Evolutionary conservation across 2,888 invertebrate genomes (phyloP).

Genomic region (Xestia c-nigrum): DNA sequence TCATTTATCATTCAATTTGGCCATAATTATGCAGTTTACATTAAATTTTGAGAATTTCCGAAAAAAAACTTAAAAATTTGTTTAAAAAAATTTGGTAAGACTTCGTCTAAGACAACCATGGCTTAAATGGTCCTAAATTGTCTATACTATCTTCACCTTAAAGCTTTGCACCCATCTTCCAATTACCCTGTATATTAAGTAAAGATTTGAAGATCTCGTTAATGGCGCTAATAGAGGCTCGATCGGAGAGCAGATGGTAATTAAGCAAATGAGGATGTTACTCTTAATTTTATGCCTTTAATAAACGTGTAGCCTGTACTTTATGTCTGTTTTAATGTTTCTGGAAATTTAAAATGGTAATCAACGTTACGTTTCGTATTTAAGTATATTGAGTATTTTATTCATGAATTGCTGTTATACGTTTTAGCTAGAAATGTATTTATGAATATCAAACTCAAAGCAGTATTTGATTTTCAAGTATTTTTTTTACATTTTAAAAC

Average conservation of each 20-base stretch:
- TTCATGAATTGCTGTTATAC: not conserved
- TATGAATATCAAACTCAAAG: not conserved
- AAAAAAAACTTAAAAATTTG: no score
- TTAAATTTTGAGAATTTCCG: no score
- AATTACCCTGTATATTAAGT: no score
- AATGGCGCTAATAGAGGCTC: conserved; percentile 27
- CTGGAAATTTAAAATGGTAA: conserved; percentile 31
- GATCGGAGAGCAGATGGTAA: conserved; percentile 39
- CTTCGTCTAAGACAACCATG: no score
- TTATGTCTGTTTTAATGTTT: conserved; percentile 28
- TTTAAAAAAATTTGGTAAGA: no score
- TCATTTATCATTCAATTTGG: no score
- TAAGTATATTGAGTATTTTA: not conserved
- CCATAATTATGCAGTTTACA: no score
- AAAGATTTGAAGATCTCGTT: conserved; percentile 33
- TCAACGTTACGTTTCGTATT: conserved; percentile 8
- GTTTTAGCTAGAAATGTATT: not conserved
- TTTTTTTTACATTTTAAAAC: not conserved
- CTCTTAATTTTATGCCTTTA: conserved; percentile 43
- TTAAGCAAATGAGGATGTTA: conserved; percentile 53
- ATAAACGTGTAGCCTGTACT: conserved; percentile 28
- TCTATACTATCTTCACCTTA: no score
- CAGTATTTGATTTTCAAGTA: no score
- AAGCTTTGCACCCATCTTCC: no score
- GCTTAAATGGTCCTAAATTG: no score